Conservation (phyloP, 2,888 invertebrate species). For the Malachius bipustulatus region DNA sequence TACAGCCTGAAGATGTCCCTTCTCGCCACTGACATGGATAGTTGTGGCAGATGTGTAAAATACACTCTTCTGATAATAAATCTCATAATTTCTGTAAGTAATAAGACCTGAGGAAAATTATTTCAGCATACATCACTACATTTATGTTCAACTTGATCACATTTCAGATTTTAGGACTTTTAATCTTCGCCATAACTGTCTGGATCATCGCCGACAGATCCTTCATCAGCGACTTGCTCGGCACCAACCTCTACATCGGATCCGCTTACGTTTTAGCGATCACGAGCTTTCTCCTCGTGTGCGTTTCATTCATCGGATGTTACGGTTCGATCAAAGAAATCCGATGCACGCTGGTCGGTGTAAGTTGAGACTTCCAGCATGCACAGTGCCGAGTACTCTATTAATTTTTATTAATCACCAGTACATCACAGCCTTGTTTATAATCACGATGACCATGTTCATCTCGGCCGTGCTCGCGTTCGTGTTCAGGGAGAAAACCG, state of each 20-base stretch:
- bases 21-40: slow-evolving; percentile 72
- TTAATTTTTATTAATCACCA: slow-evolving; percentile 37
- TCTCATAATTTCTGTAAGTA: slow-evolving; percentile 76
- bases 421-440: slow-evolving; percentile 81
- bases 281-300: slow-evolving; percentile 67
- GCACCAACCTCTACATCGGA: slow-evolving; percentile 77
- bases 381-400: too few species aligned
- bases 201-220: slow-evolving; percentile 79
- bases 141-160: not conserved
- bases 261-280: slow-evolving; percentile 74
- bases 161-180: slow-evolving; percentile 62
- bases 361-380: too few species aligned
- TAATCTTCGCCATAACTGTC: slow-evolving; percentile 65
- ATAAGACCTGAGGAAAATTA: not conserved
- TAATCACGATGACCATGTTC: slow-evolving; percentile 81
- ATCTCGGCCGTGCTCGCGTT: slow-evolving; percentile 85
- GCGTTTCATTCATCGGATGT: slow-evolving; percentile 84
- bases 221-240: slow-evolving; percentile 72
- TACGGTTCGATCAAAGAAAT: slow-evolving; percentile 89
- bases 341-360: slow-evolving; percentile 84
- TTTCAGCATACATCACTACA: too few species aligned
- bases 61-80: slow-evolving; percentile 74
- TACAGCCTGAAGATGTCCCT: slow-evolving; percentile 45
- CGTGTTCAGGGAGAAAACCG: slow-evolving; percentile 77
- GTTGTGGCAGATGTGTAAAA: slow-evolving; percentile 81